phyloP scores from a whole-genome alignment of 2,888 invertebrate species.

The Tillus elongatus region DNA sequence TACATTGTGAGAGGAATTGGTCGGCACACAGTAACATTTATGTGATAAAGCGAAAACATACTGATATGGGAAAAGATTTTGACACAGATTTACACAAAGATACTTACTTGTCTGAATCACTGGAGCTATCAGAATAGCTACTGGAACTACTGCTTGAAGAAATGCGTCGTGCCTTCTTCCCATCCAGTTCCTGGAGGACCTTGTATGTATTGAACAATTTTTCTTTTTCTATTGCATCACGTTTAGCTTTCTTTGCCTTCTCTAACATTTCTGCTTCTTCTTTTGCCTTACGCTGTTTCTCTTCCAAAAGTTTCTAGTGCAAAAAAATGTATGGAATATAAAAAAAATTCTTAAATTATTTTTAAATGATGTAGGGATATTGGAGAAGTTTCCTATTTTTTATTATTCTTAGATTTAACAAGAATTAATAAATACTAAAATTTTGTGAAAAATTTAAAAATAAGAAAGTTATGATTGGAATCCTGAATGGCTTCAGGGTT shows the following conservation, averaged over 20 bases:
- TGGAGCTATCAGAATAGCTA: conserved; percentile 21
- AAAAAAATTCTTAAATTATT: conserved; percentile 5
- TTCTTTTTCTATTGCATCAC: conserved; percentile 40
- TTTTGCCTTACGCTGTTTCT: conserved; percentile 40
- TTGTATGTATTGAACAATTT: conserved; percentile 40
- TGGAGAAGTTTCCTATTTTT: background rate
- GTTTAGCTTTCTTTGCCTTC: conserved; percentile 38
- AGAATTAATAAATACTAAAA: background rate
- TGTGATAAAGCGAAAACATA: too few species aligned
- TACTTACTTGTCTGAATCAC: conserved; percentile 2
- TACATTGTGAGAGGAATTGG: too few species aligned
- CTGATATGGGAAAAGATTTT: too few species aligned
- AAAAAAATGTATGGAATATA: conserved; percentile 12
- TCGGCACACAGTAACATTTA: too few species aligned
- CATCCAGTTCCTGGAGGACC: conserved; percentile 36
- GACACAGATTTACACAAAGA: too few species aligned
- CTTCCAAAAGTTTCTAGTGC: conserved; percentile 30
- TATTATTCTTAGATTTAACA: background rate
- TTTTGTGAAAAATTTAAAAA: background rate
- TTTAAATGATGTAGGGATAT: too few species aligned
- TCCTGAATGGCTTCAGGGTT: too few species aligned
- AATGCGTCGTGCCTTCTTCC: conserved; percentile 21
- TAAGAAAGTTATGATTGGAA: too few species aligned
- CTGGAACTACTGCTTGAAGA: conserved; percentile 26
- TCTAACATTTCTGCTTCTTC: conserved; percentile 43